Percentiles rank a stretch among this genome's conserved stretches.
These are phyloP conservation scores for Stenodera caucasica DNA, from an alignment of 2,888 invertebrate genomes.

Conservation along the genomic window DNA sequence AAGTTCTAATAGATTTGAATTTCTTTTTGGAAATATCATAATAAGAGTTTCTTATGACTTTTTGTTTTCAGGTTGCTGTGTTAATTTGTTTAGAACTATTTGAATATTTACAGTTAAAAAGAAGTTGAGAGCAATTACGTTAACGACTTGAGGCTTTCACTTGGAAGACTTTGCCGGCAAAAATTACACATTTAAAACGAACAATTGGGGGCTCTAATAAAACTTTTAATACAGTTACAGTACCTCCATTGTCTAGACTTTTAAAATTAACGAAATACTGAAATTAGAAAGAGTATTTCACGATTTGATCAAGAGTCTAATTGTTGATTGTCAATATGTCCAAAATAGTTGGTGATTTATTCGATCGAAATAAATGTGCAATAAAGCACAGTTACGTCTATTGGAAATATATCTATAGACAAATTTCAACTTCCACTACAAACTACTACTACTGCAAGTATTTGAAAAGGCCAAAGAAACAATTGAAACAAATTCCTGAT, in stretches of 20 bases:
- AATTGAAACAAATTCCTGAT: constrained; percentile 47
- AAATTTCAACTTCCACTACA: constrained; percentile 18
- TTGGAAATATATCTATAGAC: constrained; percentile 32
- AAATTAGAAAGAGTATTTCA: no score
- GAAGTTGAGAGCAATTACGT: constrained; percentile 1
- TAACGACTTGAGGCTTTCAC: background rate
- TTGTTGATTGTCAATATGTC: background rate
- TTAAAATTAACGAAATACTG: background rate
- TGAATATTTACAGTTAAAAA: constrained; percentile 1
- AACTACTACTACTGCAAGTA: constrained; percentile 28
- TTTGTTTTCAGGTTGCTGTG: background rate
- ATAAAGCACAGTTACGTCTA: constrained; percentile 41
- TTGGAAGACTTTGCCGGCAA: background rate
- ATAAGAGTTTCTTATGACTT: background rate
- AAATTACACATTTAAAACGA: background rate
- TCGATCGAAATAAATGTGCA: constrained; percentile 30
- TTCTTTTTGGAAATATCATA: background rate
- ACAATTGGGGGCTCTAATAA: constrained; percentile 3
- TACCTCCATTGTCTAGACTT: background rate
- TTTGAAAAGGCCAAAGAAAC: constrained; percentile 40
- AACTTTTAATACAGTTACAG: constrained; percentile 2
- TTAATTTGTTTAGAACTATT: constrained; percentile 2
- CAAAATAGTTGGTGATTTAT: background rate
- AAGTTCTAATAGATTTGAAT: background rate
- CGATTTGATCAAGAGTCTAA: no score